Base-by-base conservation (phyloP, 2,888 invertebrate genomes). In the Synanthedon andrenaeformis region DNA sequence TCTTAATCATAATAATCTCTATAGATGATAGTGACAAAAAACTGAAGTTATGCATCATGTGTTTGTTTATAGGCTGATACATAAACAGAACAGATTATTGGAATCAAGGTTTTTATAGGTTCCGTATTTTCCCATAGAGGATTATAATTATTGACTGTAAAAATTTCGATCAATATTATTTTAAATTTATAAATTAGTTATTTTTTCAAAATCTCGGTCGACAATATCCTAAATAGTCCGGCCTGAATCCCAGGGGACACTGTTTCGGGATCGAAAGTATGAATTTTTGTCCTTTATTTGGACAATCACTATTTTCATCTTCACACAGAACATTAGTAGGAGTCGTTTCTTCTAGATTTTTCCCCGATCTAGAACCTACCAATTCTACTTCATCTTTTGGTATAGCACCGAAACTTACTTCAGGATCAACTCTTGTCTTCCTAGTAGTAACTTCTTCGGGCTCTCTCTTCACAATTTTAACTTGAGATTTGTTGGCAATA, bases 361-460 rank as follows among this genome's bases (percentile, higher is more conserved):
- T 78, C 55, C 80, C 77, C 54, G 79, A 79, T 50, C 62, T 65
- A 0, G 84, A 76, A 52, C 79, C 77, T 49, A 85, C 67, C 3
- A 81, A 64, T 64, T 85, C 85, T 0, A 84, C 72, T 52, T 85
- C 83, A 12, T 69, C 63, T 56, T 79, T 79, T 1, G 79, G 76
- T 51, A 71, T 63, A n/a, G 61, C 56, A 4, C 54, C 59, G 8
- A 17, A 12, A 49, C 52, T 52, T 41, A 64, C 57, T 3, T 58
- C 56, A 10, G 54, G 58, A 12, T 60, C 56, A 53, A 55, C 56
- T 3, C 56, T 53, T 3, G 55, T 52, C 28, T 56, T 55, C 52
- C 65, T 60, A 5, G 59, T 54, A n/a, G 59, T 61, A 0, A 64
- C 60, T 23, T 63, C 62, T 41, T 61, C 58, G 11, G 17, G 12